Evolutionary conservation across 2,797 vertebrate species (phyloP).

Genomic region (Diceros bicornis): DNA sequence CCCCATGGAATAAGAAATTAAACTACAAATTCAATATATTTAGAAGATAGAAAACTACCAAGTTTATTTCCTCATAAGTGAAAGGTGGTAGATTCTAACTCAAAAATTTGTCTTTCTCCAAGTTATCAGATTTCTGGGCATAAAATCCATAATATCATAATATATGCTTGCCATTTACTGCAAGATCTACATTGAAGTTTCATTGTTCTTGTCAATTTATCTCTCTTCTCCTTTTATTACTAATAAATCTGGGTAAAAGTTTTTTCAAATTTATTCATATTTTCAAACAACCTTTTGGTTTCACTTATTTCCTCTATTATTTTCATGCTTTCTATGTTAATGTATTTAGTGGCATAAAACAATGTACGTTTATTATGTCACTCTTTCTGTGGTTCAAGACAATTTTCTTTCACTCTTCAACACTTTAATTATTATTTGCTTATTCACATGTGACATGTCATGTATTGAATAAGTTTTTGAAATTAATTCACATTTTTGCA

Average conservation of each 20-base stretch:
- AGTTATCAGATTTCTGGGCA: not conserved
- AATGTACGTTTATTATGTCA: not conserved
- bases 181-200: not conserved
- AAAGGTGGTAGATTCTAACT: not conserved
- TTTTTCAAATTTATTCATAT: not conserved
- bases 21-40: not conserved
- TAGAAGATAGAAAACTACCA: not conserved
- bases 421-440: not conserved
- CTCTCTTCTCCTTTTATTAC: not conserved
- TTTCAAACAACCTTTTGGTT: not conserved
- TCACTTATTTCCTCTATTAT: not conserved
- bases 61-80: not conserved
- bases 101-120: not conserved
- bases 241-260: not conserved
- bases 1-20: not conserved
- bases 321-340: not conserved
- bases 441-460: not conserved
- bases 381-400: not conserved
- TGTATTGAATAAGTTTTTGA: not conserved
- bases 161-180: not conserved
- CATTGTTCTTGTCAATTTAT: not conserved
- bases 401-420: not conserved
- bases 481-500: not conserved
- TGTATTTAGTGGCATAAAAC: not conserved
- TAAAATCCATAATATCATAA: not conserved